Conservation (phyloP, 1,140 invertebrate genomes). For the Aphidius gifuensis region DNA sequence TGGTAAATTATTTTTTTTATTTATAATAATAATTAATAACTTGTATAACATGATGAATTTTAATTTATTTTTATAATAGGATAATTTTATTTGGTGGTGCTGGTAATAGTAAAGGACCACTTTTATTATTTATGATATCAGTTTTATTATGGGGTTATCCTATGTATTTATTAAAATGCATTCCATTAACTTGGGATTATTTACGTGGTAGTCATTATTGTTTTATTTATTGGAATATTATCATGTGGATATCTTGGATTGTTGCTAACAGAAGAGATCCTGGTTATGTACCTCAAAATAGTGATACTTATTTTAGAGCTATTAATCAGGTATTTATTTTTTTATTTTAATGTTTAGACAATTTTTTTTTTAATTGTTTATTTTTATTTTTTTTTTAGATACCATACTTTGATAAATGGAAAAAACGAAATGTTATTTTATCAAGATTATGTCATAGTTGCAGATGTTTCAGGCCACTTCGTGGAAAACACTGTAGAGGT, state of each 20-base stretch:
- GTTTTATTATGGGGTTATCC: slow-evolving; percentile 89
- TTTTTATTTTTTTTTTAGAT: slow-evolving; percentile 55
- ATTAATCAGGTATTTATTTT: slow-evolving; percentile 67
- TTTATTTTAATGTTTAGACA: neutral
- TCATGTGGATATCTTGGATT: slow-evolving; percentile 92
- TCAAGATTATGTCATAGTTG: slow-evolving; percentile 88
- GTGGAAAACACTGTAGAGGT: slow-evolving; percentile 83
- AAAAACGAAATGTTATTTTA: slow-evolving; percentile 79
- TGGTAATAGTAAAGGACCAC: slow-evolving; percentile 83
- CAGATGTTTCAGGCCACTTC: slow-evolving; percentile 76
- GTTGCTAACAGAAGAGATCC: slow-evolving; percentile 84
- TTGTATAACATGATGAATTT: neutral
- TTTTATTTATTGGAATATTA: slow-evolving; percentile 83
- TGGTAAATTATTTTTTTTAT: slow-evolving; percentile 59
- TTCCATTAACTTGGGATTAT: slow-evolving; percentile 88
- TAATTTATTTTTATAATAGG: slow-evolving; percentile 46
- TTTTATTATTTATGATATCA: slow-evolving; percentile 81
- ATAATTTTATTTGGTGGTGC: slow-evolving; percentile 85
- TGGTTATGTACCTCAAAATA: slow-evolving; percentile 83
- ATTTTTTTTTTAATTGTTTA: slow-evolving; percentile 2
- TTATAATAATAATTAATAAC: neutral
- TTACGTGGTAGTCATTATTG: slow-evolving; percentile 80
- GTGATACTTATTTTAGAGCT: slow-evolving; percentile 82
- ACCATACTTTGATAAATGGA: slow-evolving; percentile 85
- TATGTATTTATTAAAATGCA: slow-evolving; percentile 85